Evolutionary conservation across 2,888 invertebrate genomes (phyloP).

Genomic region (Odontothrips loti): DNA sequence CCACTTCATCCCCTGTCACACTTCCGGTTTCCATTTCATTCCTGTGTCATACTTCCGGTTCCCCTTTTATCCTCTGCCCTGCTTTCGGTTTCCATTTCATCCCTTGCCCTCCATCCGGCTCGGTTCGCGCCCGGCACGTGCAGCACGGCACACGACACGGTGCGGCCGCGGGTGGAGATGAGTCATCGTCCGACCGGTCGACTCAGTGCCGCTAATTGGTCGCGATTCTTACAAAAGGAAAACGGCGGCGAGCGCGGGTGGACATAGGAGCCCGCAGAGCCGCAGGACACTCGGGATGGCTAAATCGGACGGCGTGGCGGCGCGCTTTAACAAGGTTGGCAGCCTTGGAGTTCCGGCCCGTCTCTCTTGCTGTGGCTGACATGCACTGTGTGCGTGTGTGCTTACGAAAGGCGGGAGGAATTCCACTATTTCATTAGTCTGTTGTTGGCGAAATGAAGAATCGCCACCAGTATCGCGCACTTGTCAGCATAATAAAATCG

Average conservation of each 20-base stretch:
- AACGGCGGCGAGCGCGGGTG: neutral
- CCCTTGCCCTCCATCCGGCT: neutral
- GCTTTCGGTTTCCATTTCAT: no score
- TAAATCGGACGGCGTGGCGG: neutral
- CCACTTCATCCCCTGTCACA: no score
- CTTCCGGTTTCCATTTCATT: no score
- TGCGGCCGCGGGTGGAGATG: neutral
- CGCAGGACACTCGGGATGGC: neutral
- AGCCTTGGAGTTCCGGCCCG: constrained; percentile 6
- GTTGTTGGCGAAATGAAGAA: no score
- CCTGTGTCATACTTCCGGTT: no score
- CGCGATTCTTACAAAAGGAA: neutral
- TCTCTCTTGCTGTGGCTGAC: neutral
- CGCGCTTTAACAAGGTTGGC: neutral
- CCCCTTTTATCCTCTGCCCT: no score
- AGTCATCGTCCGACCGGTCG: neutral
- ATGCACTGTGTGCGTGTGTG: no score
- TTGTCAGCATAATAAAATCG: no score
- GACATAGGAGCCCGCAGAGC: neutral
- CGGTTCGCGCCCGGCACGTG: neutral
- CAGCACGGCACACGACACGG: neutral
- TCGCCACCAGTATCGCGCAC: no score
- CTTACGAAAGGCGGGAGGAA: no score
- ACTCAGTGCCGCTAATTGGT: constrained; percentile 10
- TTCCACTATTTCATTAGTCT: no score